Evolutionary conservation across 1,140 invertebrate genomes (phyloP).

Genomic region (Babylonia areolata): DNA sequence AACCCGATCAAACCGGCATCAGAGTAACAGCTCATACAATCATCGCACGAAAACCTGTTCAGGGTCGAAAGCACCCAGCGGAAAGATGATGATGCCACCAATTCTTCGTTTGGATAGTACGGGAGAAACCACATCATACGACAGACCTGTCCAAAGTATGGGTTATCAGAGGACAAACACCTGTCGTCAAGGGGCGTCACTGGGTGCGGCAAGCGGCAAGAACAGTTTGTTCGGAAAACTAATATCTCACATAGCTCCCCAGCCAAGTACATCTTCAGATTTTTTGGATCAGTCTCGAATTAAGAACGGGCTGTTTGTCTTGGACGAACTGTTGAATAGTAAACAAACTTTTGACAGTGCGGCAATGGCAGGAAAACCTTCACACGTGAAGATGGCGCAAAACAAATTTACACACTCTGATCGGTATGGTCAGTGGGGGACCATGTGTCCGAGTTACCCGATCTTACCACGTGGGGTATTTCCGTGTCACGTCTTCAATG

Average conservation of each 20-base stretch:
- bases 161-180: not conserved
- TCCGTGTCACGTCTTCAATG: constrained; percentile 29
- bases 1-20: not conserved
- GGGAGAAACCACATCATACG: constrained; percentile 49
- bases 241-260: not conserved
- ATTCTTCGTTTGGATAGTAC: constrained; percentile 49
- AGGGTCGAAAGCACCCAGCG: not conserved
- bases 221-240: not conserved
- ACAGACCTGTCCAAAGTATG: not conserved
- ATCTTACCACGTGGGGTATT: constrained; percentile 9
- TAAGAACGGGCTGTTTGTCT: not conserved
- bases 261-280: not conserved
- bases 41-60: not conserved
- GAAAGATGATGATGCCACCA: constrained; percentile 22
- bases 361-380: not conserved
- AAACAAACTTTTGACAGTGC: not conserved
- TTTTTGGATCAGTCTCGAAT: not conserved
- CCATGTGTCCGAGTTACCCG: not conserved
- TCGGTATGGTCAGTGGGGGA: constrained; percentile 16
- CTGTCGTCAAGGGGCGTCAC: not conserved
- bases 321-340: not conserved
- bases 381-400: not conserved
- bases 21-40: constrained; percentile 6
- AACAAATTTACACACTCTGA: not conserved
- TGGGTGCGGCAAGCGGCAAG: not conserved